These are phyloP conservation scores for Pseudocheirus occidentalis DNA, from an alignment of 2,797 vertebrate genomes.

Conservation along the genomic window DNA sequence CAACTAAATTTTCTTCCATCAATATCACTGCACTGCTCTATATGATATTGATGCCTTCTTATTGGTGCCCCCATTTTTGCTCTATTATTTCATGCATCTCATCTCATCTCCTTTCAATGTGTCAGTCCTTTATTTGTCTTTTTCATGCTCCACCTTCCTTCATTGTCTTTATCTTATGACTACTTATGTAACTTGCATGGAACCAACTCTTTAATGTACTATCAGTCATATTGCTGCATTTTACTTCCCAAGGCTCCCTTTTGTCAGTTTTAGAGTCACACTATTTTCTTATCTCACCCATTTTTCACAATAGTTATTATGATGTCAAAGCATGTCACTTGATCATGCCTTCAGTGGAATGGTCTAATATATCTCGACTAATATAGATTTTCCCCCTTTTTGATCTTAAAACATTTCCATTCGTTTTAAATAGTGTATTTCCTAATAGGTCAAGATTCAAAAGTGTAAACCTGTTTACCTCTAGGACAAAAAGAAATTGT, in stretches of 20 bases:
- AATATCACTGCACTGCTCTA: neutral
- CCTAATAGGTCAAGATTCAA: slow-evolving; percentile 40
- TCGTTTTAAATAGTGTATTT: slow-evolving; percentile 66
- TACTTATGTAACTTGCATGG: slow-evolving; percentile 28
- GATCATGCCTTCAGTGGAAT: neutral
- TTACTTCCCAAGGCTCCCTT: slow-evolving; percentile 26
- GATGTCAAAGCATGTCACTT: slow-evolving; percentile 60
- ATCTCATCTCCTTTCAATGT: neutral
- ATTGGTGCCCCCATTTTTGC: slow-evolving; percentile 2
- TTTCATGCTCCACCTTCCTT: neutral
- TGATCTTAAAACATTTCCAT: slow-evolving; percentile 56
- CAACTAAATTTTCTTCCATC: slow-evolving; percentile 38
- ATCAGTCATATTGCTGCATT: slow-evolving; percentile 35
- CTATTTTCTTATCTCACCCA: neutral
- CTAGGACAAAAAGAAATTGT: slow-evolving; percentile 56
- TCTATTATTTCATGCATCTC: slow-evolving; percentile 24
- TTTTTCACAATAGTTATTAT: slow-evolving; percentile 11
- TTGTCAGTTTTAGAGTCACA: slow-evolving; percentile 27
- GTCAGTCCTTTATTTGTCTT: neutral
- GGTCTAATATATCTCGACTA: slow-evolving; percentile 46
- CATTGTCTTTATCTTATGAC: neutral
- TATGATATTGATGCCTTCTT: neutral
- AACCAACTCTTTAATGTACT: slow-evolving; percentile 2
- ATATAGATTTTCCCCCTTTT: slow-evolving; percentile 60
- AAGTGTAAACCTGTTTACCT: slow-evolving; percentile 66